Percentiles rank a stretch among this genome's conserved stretches.
Conservation (phyloP, 2,888 invertebrate species). For the Liposcelis brunnea region DNA sequence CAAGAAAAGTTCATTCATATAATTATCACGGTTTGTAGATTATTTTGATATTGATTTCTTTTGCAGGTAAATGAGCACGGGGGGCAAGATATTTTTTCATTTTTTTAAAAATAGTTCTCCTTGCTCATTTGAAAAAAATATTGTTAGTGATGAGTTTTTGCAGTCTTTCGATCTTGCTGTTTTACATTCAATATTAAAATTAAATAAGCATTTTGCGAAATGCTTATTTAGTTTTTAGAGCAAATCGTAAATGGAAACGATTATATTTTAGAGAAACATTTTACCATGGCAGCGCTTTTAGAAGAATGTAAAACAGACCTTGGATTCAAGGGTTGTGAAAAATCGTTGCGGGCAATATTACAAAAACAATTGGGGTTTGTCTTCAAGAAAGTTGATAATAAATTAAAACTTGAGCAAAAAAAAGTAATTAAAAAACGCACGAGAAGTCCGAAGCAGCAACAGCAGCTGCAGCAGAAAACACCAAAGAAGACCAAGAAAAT, state of each 20-base stretch:
- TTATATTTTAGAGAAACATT: constrained; percentile 6
- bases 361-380: constrained; percentile 7
- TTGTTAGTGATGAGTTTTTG: constrained; percentile 7
- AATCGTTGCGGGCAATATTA: constrained; percentile 9
- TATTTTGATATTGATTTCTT: no score
- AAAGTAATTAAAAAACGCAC: constrained; percentile 2
- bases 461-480: not conserved
- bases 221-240: no score
- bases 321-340: constrained; percentile 8
- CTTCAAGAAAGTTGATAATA: constrained; percentile 7
- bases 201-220: no score
- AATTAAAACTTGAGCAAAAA: constrained; percentile 6
- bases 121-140: no score
- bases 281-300: constrained; percentile 6
- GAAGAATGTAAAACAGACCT: constrained; percentile 8
- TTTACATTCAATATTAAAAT: constrained; percentile 4
- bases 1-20: constrained; percentile 5
- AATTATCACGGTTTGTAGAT: constrained; percentile 7
- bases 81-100: no score
- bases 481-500: constrained; percentile 5
- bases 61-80: no score
- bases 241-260: no score
- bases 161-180: constrained; percentile 6
- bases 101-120: no score
- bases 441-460: constrained; percentile 1